phyloP scores from a whole-genome alignment of 37 sponge, comb jelly and placozoan species.

The Mnemiopsis leidyi region DNA sequence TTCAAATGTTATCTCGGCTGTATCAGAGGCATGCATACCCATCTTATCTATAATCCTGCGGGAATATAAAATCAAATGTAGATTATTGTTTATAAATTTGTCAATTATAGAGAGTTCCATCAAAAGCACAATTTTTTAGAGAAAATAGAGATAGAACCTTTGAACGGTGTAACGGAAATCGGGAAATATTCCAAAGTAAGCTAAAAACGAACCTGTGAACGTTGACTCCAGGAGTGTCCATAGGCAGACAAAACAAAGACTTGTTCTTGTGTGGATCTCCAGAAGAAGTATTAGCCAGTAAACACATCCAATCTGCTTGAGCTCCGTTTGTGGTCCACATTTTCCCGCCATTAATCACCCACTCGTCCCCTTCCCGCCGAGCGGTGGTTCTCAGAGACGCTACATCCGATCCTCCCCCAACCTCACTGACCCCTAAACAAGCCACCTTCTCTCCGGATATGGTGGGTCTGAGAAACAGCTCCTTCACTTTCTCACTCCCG shows the following conservation, averaged over 20 bases:
- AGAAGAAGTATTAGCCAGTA: conserved; percentile 83
- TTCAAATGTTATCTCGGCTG: conserved; percentile 87
- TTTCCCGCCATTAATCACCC: conserved; percentile 92
- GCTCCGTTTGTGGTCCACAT: conserved; percentile 93
- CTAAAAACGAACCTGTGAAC: conserved; percentile 66
- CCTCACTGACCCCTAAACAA: conserved; percentile 91
- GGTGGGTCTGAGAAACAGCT: conserved; percentile 78
- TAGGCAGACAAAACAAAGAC: conserved; percentile 91
- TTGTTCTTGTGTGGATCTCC: conserved; percentile 79
- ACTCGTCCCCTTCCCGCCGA: conserved; percentile 74
- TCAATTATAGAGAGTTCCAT: no score
- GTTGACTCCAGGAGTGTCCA: conserved; percentile 81
- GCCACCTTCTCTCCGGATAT: conserved; percentile 82
- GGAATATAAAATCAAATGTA: no score
- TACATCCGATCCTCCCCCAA: conserved; percentile 89
- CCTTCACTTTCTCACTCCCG: conserved; percentile 83
- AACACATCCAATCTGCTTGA: conserved; percentile 98
- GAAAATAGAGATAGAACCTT: no score
- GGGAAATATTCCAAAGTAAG: no score
- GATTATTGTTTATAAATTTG: no score
- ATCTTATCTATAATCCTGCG: conserved; percentile 66
- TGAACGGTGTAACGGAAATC: no score
- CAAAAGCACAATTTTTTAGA: no score
- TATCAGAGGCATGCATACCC: conserved; percentile 84
- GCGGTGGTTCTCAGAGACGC: conserved; percentile 90